Evolutionary conservation across 2,888 invertebrate genomes (phyloP), one percentile per base, ranked within the genome.

Genomic region (Oegoconia quadripuncta): DNA sequence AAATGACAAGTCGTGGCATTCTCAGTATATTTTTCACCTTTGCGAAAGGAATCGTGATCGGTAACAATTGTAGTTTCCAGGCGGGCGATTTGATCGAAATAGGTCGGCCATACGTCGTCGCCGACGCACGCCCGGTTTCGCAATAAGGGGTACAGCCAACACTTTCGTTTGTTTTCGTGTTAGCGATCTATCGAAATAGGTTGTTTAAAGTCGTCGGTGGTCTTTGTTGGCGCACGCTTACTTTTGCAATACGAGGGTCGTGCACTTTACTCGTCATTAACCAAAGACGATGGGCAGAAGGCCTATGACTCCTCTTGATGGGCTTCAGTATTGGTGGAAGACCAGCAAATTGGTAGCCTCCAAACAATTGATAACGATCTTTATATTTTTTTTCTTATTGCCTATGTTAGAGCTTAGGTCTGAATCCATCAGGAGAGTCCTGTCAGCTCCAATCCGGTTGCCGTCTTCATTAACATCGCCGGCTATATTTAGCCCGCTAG

Each of bases 1-100:
- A 77, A 86, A 86, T 84, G 82, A 81, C 83, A 81, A 80, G 79
- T 74, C 86, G 80, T 81, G 86, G 81, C 81, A 83, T 87, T 83
- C 83, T 73, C 83, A 67, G 65, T 63, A 73, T 74, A 86, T 86
- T 84, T 86, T 84, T 84, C 83, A 74, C 80, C 76, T 83, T 84
- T 83, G 64, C 80, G 78, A 78, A 78, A 74, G 71, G 72, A 74
- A 58, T 84, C 84, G 86, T 86, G 87, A 84, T 83, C 77, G 74
- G 74, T 74, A 80, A 76, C 80, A 74, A 73, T 73, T 61, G 74
- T 65, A 59, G 65, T 66, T 57, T 67, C 63, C 71, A 60, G 59
- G 59, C 44, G 34, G 42, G 52, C 68, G 77, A 78, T 79, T 65
- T 72, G 72, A 77, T 78, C 77, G 71, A 75, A 74, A 75, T 75